A percentile compares a stretch with the other conserved stretches of the same genome.
Conservation (phyloP, 2,113 vertebrate genomes). For the Saimiri boliviensis region DNA sequence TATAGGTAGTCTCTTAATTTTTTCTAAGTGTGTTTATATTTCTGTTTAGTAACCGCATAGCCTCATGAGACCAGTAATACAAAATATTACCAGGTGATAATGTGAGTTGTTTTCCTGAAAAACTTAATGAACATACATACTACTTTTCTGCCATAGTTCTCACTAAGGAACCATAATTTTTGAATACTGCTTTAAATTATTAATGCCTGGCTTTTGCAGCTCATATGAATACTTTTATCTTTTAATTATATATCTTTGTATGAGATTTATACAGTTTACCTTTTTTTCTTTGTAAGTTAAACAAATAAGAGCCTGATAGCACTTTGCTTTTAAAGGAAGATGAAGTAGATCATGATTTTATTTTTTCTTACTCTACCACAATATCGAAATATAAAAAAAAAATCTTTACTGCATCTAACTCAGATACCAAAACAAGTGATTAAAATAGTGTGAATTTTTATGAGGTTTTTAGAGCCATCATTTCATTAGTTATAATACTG, state of each 20-base stretch:
- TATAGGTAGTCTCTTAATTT: constrained; percentile 45
- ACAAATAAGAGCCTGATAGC: constrained; percentile 29
- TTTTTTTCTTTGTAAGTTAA: constrained; percentile 53
- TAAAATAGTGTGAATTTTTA: constrained; percentile 73
- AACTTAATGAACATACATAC: constrained; percentile 70
- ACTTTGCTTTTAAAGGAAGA: constrained; percentile 54
- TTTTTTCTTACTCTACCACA: constrained; percentile 17
- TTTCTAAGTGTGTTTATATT: constrained; percentile 57
- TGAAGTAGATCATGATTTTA: constrained; percentile 32
- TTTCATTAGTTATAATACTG: constrained; percentile 76
- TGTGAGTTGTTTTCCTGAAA: constrained; percentile 70
- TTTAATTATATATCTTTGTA: constrained; percentile 28
- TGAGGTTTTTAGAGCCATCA: constrained; percentile 71
- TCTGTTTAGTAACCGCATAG: constrained; percentile 50
- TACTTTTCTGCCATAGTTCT: constrained; percentile 58
- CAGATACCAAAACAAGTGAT: constrained; percentile 56
- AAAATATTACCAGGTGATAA: constrained; percentile 68
- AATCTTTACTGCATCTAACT: constrained; percentile 41
- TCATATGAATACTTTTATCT: constrained; percentile 38
- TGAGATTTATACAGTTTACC: constrained; percentile 49
- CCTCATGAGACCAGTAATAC: constrained; percentile 69
- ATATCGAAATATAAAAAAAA: neutral
- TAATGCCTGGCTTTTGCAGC: constrained; percentile 32
- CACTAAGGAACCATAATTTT: constrained; percentile 65
- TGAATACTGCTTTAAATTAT: constrained; percentile 62